Conservation (phyloP, 53 echinoderm and acorn worm genomes). For the Luidia sarsii region DNA sequence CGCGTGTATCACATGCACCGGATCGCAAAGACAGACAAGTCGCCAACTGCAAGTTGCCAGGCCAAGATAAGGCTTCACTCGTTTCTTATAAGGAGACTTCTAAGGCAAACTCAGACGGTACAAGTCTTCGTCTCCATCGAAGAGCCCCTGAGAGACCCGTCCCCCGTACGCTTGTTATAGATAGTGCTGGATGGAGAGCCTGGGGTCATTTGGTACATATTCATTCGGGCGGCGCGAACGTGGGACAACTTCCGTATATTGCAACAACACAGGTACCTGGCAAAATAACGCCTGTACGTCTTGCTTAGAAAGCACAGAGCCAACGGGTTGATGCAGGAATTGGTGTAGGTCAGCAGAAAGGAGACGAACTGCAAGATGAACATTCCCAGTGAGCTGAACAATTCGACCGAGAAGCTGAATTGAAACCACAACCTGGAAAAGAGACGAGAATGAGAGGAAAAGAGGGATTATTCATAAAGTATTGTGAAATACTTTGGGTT, state of each 20-base stretch:
- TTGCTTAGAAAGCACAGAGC: slow-evolving; percentile 93
- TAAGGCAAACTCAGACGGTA: slow-evolving; percentile 55
- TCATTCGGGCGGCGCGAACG: slow-evolving; percentile 20
- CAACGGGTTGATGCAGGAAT: slow-evolving; percentile 89
- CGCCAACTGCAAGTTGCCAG: too few species aligned
- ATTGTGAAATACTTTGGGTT: too few species aligned
- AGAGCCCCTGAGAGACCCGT: slow-evolving; percentile 68
- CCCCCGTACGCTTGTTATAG: slow-evolving; percentile 41
- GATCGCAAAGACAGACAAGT: too few species aligned
- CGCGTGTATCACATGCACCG: too few species aligned
- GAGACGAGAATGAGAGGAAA: neutral
- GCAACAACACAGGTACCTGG: slow-evolving; percentile 78
- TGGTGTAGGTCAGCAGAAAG: slow-evolving; percentile 73
- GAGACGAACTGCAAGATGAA: slow-evolving; percentile 55
- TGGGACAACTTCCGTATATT: slow-evolving; percentile 12
- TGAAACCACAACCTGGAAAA: slow-evolving; percentile 72
- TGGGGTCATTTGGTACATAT: slow-evolving; percentile 49
- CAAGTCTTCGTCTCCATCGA: slow-evolving; percentile 80
- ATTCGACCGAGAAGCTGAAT: slow-evolving; percentile 50
- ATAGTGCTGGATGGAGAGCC: slow-evolving; percentile 41
- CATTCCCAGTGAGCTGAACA: slow-evolving; percentile 55
- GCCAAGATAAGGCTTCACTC: neutral
- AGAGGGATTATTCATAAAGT: too few species aligned
- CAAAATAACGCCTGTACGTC: slow-evolving; percentile 87
- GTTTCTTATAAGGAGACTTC: neutral